Conservation (phyloP, 1,140 invertebrate genomes). For the Chironomus striatipennis region DNA sequence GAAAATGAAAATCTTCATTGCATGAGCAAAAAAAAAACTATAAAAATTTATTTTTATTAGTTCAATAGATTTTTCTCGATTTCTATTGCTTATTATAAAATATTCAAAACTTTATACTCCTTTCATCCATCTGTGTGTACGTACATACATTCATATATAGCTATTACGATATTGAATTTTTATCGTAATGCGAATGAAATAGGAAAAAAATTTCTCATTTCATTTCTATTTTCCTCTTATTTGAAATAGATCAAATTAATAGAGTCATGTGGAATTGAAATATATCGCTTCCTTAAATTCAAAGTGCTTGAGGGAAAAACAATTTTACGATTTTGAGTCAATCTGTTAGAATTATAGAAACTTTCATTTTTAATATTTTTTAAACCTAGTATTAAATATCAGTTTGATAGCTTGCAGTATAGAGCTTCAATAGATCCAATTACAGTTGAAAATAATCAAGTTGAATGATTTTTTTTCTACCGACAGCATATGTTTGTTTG, state of each 20-base stretch:
- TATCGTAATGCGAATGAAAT: not conserved
- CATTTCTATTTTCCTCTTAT: not conserved
- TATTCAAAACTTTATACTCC: conserved; percentile 15
- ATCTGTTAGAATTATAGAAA: too few relatives aligned
- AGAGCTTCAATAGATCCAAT: not conserved
- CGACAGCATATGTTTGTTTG: not conserved
- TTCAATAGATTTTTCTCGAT: conserved; percentile 14
- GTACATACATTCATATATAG: too few relatives aligned
- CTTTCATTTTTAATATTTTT: too few relatives aligned
- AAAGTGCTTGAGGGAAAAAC: too few relatives aligned
- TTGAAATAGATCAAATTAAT: not conserved
- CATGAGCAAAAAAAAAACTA: not conserved
- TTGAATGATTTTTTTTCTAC: not conserved
- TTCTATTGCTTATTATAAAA: conserved; percentile 10
- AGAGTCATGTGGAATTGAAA: not conserved
- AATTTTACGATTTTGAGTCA: too few relatives aligned
- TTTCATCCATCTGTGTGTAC: not conserved
- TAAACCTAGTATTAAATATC: too few relatives aligned
- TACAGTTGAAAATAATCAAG: conserved; percentile 1
- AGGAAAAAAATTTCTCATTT: not conserved
- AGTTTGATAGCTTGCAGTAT: too few relatives aligned
- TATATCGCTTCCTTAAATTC: too few relatives aligned
- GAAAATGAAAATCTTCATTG: too few relatives aligned
- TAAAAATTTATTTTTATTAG: conserved; percentile 19
- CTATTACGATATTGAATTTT: not conserved